phyloP scores from a whole-genome alignment of 2,797 vertebrate genomes.

The Sebastes oblongus region DNA sequence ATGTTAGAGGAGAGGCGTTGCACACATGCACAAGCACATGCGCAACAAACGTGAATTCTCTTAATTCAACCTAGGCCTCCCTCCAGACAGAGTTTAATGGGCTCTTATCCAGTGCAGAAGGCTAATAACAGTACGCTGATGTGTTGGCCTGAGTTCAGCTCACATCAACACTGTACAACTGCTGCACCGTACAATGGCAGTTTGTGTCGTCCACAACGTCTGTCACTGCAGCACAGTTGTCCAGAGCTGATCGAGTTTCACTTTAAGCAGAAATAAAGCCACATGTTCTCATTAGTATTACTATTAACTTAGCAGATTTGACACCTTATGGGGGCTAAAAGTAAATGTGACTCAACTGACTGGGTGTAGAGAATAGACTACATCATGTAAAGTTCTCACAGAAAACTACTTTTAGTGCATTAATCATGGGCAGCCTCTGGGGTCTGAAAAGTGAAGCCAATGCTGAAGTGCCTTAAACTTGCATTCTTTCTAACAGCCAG shows the following conservation, averaged over 20 bases:
- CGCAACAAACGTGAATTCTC: constrained; percentile 45
- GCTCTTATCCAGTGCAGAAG: constrained; percentile 13
- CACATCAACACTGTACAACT: constrained; percentile 30
- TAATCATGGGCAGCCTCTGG: background rate
- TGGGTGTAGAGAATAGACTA: background rate
- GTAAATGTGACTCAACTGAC: background rate
- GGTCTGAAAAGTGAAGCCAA: too few species aligned
- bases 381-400: background rate
- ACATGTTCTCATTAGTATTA: background rate
- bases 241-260: background rate
- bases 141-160: constrained; percentile 26
- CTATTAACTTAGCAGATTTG: background rate
- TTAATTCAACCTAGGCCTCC: constrained; percentile 48
- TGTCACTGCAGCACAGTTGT: background rate
- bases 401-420: background rate
- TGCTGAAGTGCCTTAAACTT: too few species aligned
- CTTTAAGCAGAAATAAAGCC: background rate
- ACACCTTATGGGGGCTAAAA: background rate
- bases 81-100: constrained; percentile 26
- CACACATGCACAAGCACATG: constrained; percentile 25
- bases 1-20: constrained; percentile 6
- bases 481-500: too few species aligned
- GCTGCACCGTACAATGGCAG: constrained; percentile 4
- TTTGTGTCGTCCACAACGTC: constrained; percentile 9
- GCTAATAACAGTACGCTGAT: constrained; percentile 8